These are phyloP conservation scores for Homarus gammarus DNA, from an alignment of 2,888 invertebrate species.

Conservation along the genomic window DNA sequence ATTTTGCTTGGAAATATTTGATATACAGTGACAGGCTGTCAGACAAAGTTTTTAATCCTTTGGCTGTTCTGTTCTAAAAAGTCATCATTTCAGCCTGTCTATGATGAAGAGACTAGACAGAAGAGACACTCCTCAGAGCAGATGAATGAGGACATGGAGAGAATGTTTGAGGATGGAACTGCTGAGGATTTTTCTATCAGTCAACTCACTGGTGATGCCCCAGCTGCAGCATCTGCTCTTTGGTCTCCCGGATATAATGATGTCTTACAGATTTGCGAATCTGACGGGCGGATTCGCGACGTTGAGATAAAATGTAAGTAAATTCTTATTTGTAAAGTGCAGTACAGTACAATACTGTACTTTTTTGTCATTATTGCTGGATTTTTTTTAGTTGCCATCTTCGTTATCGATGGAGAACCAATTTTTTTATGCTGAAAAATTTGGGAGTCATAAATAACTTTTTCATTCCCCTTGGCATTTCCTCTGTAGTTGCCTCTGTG, in stretches of 20 bases:
- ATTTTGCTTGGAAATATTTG: not conserved
- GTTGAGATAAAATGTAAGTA: constrained; percentile 48
- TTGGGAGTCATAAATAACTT: too few relatives aligned
- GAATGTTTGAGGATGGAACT: constrained; percentile 54
- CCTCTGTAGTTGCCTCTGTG: too few relatives aligned
- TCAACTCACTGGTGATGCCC: constrained; percentile 23
- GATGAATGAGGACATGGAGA: constrained; percentile 66
- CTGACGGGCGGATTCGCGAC: constrained; percentile 39
- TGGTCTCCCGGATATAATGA: constrained; percentile 55
- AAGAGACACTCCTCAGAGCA: constrained; percentile 30
- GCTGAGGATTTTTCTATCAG: constrained; percentile 57
- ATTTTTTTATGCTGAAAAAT: too few relatives aligned
- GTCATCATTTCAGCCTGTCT: constrained; percentile 25
- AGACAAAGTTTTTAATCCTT: not conserved
- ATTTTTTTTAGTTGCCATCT: too few relatives aligned
- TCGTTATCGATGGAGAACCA: too few relatives aligned
- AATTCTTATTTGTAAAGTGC: too few relatives aligned
- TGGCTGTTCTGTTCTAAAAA: not conserved
- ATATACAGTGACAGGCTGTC: too few relatives aligned
- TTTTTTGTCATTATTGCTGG: too few relatives aligned
- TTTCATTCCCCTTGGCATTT: too few relatives aligned
- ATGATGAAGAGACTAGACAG: constrained; percentile 4
- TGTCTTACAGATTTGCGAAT: constrained; percentile 1
- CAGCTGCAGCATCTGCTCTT: constrained; percentile 5
- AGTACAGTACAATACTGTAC: too few relatives aligned